Evolutionary conservation across 1,140 invertebrate genomes (phyloP), one percentile per base, ranked within the genome.

Genomic region (Araneus ventricosus): DNA sequence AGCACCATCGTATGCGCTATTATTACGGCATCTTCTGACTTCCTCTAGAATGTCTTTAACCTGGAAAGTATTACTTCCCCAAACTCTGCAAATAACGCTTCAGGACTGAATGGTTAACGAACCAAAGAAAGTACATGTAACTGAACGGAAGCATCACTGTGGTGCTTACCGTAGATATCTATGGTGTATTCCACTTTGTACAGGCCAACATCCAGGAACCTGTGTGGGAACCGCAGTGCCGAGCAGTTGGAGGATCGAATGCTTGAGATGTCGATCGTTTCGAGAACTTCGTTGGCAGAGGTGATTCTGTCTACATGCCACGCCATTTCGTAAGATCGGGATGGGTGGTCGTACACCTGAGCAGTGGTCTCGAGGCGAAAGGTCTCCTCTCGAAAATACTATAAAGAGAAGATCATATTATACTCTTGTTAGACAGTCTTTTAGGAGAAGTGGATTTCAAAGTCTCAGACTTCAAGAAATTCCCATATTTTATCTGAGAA

Each of bases 291-390:
- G n/a, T 61, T 57, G 14, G 52, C 22, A 8, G 63, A 4, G 2
- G 52, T 84, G 34, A 93, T 88, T 57, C 89, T 57, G n/a, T 93
- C 57, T 4, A 93, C 59, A 10, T 89, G 10, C 92, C 92, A 93
- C 2, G 1, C 52, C 92, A 93, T 93, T 24, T 34, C 39, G 30
- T 93, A 93, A 3, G 37, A 27, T 37, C 45, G 52, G 7, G 24
- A 30, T 0, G 86, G 86, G 6, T 41, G 52, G 52, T 93, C 92
- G 4, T 34, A 41, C 5, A 93, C 57, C 5, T 79, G 30, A 0
- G 92, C 92, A 14, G 92, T 93, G 2, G 92, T 93, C 24, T 93
- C 92, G 22, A 93, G 57, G 20, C 92, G 30, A n/a, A 93, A 93
- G 8, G 67, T 93, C 1, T 93, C 92, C 27, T 84, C 41, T 34